phyloP scores from a whole-genome alignment of 2,113 vertebrate species.

The Sterrhoptilus dennistouni region DNA sequence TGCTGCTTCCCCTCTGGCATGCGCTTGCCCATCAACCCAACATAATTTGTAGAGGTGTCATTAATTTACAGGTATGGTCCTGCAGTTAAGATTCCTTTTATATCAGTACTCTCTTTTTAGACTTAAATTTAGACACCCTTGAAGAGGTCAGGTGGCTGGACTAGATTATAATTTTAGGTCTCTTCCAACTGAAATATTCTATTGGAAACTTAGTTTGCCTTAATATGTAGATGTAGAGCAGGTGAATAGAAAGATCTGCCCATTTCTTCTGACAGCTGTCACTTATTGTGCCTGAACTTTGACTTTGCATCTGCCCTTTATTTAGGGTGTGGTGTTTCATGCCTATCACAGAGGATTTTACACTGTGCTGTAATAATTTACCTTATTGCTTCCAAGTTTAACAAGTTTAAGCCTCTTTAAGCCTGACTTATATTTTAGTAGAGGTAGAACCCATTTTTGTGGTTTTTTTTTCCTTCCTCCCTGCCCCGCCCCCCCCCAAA shows the following conservation, averaged over 20 bases:
- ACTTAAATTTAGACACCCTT: not conserved
- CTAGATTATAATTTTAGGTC: not conserved
- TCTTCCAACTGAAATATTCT: not conserved
- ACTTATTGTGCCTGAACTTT: slow-evolving; percentile 26
- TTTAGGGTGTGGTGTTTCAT: slow-evolving; percentile 18
- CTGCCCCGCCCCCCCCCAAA: no score
- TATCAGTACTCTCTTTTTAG: not conserved
- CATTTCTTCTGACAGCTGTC: not conserved
- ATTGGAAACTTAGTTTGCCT: not conserved
- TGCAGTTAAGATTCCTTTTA: not conserved
- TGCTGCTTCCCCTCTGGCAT: not conserved
- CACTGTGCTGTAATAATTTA: not conserved
- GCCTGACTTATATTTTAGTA: not conserved
- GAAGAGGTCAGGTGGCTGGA: not conserved
- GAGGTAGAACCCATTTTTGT: not conserved
- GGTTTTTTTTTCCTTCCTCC: not conserved
- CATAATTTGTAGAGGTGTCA: not conserved
- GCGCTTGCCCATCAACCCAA: not conserved
- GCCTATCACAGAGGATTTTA: not conserved
- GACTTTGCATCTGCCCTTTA: not conserved
- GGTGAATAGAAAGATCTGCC: not conserved
- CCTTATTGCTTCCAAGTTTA: not conserved
- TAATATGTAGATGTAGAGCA: not conserved
- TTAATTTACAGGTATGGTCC: not conserved
- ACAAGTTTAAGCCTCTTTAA: not conserved